These are phyloP conservation scores for Cyprinodon variegatus DNA, from an alignment of 2,113 vertebrate species.

Conservation along the genomic window DNA sequence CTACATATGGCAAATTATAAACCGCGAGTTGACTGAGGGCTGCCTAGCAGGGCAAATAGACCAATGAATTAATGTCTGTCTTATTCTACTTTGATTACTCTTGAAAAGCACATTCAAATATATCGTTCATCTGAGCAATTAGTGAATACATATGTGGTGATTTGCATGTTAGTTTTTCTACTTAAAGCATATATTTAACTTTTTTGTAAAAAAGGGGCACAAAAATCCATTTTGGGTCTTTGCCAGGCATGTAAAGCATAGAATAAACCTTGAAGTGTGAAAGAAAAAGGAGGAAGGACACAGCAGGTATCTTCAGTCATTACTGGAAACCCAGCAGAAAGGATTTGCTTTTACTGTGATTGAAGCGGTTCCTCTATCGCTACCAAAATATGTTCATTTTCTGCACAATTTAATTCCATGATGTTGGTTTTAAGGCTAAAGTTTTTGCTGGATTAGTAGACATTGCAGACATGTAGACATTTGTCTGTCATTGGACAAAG, in stretches of 20 bases:
- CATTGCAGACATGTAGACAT: background rate
- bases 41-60: too few relatives aligned
- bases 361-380: conserved; percentile 36
- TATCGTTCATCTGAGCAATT: background rate
- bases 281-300: conserved; percentile 4
- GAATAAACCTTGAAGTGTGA: conserved; percentile 17
- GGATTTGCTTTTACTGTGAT: conserved; percentile 50
- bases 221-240: background rate
- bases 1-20: too few relatives aligned
- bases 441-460: conserved; percentile 15
- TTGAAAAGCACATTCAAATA: background rate
- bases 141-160: too few relatives aligned
- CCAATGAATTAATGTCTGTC: background rate
- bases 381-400: conserved; percentile 50
- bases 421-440: conserved; percentile 39
- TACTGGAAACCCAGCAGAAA: conserved; percentile 29
- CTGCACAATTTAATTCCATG: conserved; percentile 35
- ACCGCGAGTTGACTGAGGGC: too few relatives aligned
- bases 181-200: background rate
- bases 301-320: conserved; percentile 57
- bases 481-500: conserved; percentile 14
- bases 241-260: background rate
- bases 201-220: background rate
- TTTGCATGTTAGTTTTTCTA: background rate
- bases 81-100: background rate